Evolutionary conservation across 2,113 vertebrate species (phyloP).

Genomic region (Nothoprocta pentlandii): DNA sequence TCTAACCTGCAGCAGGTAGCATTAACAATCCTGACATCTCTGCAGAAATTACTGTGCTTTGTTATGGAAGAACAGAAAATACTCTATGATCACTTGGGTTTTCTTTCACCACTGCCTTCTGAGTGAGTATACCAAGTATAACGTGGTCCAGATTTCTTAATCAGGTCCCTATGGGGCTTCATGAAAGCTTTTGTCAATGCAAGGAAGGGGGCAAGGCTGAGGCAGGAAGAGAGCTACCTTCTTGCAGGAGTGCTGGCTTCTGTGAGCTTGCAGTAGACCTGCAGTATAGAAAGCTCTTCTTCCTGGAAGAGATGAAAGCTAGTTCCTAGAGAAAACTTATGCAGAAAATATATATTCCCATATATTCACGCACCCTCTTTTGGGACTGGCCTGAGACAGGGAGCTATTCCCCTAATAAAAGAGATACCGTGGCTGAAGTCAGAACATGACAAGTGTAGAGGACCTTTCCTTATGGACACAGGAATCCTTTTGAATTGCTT

Average conservation of each 20-base stretch:
- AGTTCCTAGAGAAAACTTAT: not conserved
- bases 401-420: not conserved
- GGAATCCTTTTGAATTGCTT: not conserved
- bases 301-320: not conserved
- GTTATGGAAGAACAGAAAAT: not conserved
- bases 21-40: not conserved
- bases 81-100: not conserved
- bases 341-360: not conserved
- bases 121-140: not conserved
- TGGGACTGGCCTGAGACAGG: not conserved
- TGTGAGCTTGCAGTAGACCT: not conserved
- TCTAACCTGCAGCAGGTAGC: not conserved
- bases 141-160: not conserved
- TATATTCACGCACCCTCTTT: not conserved
- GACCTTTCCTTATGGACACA: fast-evolving
- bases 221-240: not conserved
- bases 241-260: not conserved
- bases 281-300: not conserved
- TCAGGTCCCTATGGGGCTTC: not conserved
- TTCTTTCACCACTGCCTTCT: not conserved
- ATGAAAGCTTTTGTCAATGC: fast-evolving
- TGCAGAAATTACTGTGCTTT: not conserved
- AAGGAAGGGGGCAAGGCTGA: not conserved
- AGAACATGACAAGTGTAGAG: not conserved
- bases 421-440: not conserved